Percentiles rank a stretch among this genome's conserved stretches.
phyloP scores from a whole-genome alignment of 2,888 invertebrate genomes.

The Drosophila kambysellisi region DNA sequence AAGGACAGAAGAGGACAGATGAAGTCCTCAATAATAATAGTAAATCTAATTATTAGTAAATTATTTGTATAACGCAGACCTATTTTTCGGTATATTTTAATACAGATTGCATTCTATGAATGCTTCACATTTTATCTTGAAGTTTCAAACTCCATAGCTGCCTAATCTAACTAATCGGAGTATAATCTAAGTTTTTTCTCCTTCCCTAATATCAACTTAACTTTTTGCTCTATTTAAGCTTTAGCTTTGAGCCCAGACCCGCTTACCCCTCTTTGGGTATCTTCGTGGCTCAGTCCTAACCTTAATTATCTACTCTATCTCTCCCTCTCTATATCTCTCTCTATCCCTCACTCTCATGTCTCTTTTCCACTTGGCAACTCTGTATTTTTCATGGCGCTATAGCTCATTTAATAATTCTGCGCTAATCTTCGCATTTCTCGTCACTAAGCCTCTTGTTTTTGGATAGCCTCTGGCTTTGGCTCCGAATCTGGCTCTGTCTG shows the following conservation, averaged over 20 bases:
- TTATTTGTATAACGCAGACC: background rate
- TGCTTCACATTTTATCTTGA: background rate
- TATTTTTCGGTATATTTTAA: background rate
- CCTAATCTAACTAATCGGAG: background rate
- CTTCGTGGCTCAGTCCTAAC: background rate
- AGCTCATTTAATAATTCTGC: constrained; percentile 55
- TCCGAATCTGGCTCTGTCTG: background rate
- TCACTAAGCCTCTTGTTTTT: constrained; percentile 5
- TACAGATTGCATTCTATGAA: background rate
- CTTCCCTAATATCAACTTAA: background rate
- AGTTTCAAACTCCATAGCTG: background rate
- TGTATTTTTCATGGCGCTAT: constrained; percentile 53
- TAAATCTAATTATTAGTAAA: no score
- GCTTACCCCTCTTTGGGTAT: background rate
- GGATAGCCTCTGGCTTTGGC: background rate
- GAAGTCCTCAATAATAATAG: background rate
- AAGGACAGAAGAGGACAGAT: background rate
- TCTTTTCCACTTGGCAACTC: background rate
- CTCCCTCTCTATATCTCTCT: background rate
- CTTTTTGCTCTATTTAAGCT: background rate
- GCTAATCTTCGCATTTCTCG: constrained; percentile 48
- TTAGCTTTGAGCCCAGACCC: background rate
- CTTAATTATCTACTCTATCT: background rate
- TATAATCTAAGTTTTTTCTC: background rate
- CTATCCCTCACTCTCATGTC: background rate